Evolutionary conservation across 2,888 invertebrate genomes (phyloP), one percentile per base, ranked within the genome.

Genomic region (Pterobdella sp.): DNA sequence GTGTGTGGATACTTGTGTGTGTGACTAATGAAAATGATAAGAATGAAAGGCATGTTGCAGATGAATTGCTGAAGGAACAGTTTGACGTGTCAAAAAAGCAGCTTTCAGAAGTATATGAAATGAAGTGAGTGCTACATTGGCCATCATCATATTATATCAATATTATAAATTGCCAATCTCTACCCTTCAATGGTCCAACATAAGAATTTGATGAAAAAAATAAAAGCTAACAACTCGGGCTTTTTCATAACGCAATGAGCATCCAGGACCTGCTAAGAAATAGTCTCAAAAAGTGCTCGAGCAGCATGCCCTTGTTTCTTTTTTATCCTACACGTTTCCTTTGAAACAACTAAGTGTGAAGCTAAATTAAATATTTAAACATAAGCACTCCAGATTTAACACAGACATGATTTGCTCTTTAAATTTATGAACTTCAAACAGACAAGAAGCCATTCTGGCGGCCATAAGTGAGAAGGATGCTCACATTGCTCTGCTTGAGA

Each of bases 401-500:
- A n/a, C n/a, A n/a, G n/a, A n/a, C n/a, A n/a, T n/a, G n/a, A n/a
- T n/a, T n/a, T n/a, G n/a, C n/a, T n/a, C n/a, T n/a, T n/a, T n/a
- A n/a, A n/a, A n/a, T n/a, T n/a, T n/a, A n/a, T n/a, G n/a, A n/a
- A n/a, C n/a, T n/a, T n/a, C n/a, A n/a, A n/a, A 31, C 82, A 93
- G 93, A 82, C 90, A 91, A 84, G 92, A 93, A 84, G 89, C 92
- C 71, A 84, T 93, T 76, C 89, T 91, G 84, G 88, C 90, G 74
- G 89, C 90, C 1, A 89, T 93, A 75, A 91, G 90, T 80, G 93
- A 93, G 81, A 93, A 92, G 82, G 93, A 94, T 83, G 89, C 92
- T 18, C 90, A 91, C 83, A 88, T 94, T 79, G 92, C 91, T 0
- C 86, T 92, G 76, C 83, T 93, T 74, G 92, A 93, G 77, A 81